These are phyloP conservation scores for Platynereis dumerilii DNA, from an alignment of 2,888 invertebrate species.

Conservation along the genomic window DNA sequence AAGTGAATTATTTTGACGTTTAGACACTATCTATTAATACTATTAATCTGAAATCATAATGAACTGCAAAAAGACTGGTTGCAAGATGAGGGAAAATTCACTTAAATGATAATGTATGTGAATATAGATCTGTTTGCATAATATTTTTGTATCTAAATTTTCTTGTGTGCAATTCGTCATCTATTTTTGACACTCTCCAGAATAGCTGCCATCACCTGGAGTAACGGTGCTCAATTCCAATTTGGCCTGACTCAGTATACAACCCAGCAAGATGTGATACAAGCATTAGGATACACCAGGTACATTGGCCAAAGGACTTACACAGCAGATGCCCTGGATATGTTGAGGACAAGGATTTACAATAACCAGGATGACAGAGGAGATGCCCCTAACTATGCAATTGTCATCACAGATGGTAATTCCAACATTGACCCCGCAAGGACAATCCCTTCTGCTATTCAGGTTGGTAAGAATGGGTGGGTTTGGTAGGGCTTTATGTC, in stretches of 20 bases:
- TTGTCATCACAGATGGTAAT: slow-evolving; percentile 52
- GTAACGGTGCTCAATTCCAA: slow-evolving; percentile 22
- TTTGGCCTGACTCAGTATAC: slow-evolving; percentile 33
- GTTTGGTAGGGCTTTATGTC: too few species aligned
- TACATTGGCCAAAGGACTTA: slow-evolving; percentile 45
- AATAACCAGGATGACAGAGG: slow-evolving; percentile 46
- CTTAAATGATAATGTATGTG: too few species aligned
- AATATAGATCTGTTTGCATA: too few species aligned
- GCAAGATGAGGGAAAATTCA: too few species aligned
- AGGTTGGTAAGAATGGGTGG: slow-evolving; percentile 10
- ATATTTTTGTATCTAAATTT: too few species aligned
- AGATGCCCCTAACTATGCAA: slow-evolving; percentile 46
- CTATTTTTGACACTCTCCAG: too few species aligned
- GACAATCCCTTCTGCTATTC: slow-evolving; percentile 51
- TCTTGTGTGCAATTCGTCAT: too few species aligned
- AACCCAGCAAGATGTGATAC: slow-evolving; percentile 42
- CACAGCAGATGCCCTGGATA: slow-evolving; percentile 49
- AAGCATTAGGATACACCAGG: slow-evolving; percentile 51
- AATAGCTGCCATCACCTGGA: slow-evolving; percentile 33
- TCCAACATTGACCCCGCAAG: slow-evolving; percentile 53
- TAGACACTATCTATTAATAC: too few species aligned
- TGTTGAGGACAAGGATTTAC: slow-evolving; percentile 47
- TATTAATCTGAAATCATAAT: too few species aligned
- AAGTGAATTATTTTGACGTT: too few species aligned
- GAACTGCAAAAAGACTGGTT: too few species aligned